A percentile compares a stretch with the other conserved stretches of the same genome.
phyloP scores from a whole-genome alignment of 2,797 vertebrate genomes.

The Buceros bicornis region DNA sequence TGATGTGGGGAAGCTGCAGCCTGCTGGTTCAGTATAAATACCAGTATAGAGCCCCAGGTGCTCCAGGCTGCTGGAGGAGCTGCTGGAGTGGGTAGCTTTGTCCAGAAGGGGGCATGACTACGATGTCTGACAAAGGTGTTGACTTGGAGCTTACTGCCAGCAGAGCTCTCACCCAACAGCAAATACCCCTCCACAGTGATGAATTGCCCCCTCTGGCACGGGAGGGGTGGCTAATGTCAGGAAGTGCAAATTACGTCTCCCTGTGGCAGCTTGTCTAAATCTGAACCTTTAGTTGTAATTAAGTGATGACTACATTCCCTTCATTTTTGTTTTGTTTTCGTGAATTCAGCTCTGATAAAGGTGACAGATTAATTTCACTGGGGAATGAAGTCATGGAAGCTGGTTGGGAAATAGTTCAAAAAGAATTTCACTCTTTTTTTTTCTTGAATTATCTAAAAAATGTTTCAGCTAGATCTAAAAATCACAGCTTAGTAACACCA shows the following conservation, averaged over 20 bases:
- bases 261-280: conserved; percentile 20
- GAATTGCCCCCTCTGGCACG: background rate
- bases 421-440: background rate
- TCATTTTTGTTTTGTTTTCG: conserved; percentile 37
- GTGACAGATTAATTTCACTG: background rate
- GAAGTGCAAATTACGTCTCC: conserved; percentile 3
- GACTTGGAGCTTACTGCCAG: background rate
- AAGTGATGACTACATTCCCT: background rate
- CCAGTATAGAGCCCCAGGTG: background rate
- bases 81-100: background rate
- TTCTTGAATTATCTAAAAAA: background rate
- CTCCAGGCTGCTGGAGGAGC: background rate
- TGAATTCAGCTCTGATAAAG: conserved; percentile 20
- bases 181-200: background rate
- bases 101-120: background rate
- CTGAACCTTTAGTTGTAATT: conserved; percentile 6
- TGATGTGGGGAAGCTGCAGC: background rate
- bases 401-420: background rate
- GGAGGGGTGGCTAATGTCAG: background rate
- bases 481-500: background rate
- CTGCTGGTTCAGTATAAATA: background rate
- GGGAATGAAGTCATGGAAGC: background rate
- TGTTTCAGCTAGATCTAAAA: background rate
- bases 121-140: background rate
- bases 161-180: background rate